phyloP scores from a whole-genome alignment of 2,113 vertebrate genomes.

The Neogobius melanostomus region DNA sequence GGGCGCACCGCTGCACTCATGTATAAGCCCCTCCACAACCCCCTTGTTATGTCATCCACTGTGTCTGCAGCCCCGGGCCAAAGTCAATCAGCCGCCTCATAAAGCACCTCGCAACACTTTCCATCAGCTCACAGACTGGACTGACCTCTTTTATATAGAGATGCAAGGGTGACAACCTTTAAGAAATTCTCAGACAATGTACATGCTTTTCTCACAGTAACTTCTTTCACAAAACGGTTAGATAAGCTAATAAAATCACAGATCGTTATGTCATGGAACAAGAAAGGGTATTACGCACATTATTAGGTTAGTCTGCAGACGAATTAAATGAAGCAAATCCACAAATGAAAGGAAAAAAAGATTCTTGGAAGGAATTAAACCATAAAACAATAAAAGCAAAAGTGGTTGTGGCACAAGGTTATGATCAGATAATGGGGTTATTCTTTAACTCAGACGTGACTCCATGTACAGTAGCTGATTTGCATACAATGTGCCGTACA shows the following conservation, averaged over 20 bases:
- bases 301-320: background rate
- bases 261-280: background rate
- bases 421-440: background rate
- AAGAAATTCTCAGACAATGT: no score
- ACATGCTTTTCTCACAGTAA: no score
- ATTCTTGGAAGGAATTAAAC: background rate
- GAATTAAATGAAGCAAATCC: no score
- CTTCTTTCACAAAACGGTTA: background rate
- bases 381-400: background rate
- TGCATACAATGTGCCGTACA: background rate
- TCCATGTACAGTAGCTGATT: background rate
- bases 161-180: no score
- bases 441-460: background rate
- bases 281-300: background rate
- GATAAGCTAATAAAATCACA: background rate
- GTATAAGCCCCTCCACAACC: constrained; percentile 30
- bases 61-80: constrained; percentile 42
- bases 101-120: constrained; percentile 54
- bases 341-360: background rate
- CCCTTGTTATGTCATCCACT: constrained; percentile 52
- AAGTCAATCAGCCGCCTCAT: constrained; percentile 48
- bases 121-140: constrained; percentile 24
- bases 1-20: constrained; percentile 28
- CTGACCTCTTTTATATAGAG: constrained; percentile 20
- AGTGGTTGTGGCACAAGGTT: background rate